These are phyloP conservation scores for Eupithecia insigniata DNA, from an alignment of 2,888 invertebrate genomes.

Conservation along the genomic window DNA sequence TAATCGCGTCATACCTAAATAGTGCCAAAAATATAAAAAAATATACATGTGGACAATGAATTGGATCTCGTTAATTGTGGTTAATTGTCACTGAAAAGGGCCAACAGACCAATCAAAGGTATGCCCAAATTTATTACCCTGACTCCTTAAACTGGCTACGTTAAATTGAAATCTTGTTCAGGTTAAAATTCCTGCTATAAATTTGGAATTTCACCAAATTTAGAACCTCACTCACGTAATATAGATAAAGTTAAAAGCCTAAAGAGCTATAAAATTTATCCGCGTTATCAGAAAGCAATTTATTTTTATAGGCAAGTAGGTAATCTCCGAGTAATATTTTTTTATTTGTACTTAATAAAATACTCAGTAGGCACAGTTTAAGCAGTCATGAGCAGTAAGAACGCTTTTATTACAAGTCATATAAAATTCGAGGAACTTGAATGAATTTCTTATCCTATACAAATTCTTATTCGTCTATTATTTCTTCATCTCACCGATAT, in stretches of 20 bases:
- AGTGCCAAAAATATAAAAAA: too few species aligned
- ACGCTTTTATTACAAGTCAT: not conserved
- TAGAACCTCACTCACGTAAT: conserved; percentile 39
- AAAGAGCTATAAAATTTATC: conserved; percentile 46
- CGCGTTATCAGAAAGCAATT: conserved; percentile 56
- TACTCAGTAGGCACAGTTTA: conserved; percentile 51
- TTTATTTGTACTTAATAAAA: conserved; percentile 77
- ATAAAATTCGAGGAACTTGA: not conserved
- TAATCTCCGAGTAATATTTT: conserved; percentile 54
- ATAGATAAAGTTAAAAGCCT: conserved; percentile 45
- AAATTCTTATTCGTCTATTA: not conserved
- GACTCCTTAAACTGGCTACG: not conserved
- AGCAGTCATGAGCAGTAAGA: not conserved
- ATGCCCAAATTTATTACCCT: not conserved
- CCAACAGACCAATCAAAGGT: not conserved
- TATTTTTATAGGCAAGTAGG: conserved; percentile 59
- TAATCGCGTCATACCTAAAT: too few species aligned
- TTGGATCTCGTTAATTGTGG: not conserved
- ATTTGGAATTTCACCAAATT: conserved; percentile 22
- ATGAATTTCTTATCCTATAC: not conserved
- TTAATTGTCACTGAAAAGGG: not conserved
- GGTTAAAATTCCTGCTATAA: conserved; percentile 14
- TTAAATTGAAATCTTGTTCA: conserved; percentile 19
- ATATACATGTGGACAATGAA: not conserved
- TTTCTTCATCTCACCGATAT: not conserved